Percentiles rank a stretch among this genome's conserved stretches.
Conservation (phyloP, 2,888 invertebrate species). For the Chydorus sphaericus region DNA sequence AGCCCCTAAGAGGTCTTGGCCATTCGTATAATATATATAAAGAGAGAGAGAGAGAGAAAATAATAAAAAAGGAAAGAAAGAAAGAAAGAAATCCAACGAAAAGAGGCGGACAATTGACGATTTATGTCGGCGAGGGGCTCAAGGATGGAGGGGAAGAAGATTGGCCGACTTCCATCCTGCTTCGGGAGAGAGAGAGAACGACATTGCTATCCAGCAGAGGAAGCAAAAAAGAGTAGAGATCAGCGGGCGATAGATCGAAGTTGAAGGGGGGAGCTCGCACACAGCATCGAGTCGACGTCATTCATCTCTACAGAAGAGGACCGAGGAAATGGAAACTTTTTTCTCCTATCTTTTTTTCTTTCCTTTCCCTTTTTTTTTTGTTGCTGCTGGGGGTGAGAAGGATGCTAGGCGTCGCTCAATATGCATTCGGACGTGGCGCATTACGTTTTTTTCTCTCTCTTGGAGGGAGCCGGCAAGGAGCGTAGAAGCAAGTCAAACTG, state of each 20-base stretch:
- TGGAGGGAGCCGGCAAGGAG: neutral
- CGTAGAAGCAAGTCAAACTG: neutral
- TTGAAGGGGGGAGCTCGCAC: neutral
- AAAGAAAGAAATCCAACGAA: too few species aligned
- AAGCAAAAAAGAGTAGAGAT: neutral
- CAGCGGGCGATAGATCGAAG: slow-evolving; percentile 4
- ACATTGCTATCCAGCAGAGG: neutral
- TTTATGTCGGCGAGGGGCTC: neutral
- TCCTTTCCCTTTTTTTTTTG: too few species aligned
- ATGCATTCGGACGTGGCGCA: too few species aligned
- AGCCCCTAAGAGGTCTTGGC: neutral
- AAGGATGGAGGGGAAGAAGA: too few species aligned
- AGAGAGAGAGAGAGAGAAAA: too few species aligned
- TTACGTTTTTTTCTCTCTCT: too few species aligned
- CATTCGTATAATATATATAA: neutral
- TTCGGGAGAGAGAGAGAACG: neutral
- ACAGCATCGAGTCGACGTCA: neutral
- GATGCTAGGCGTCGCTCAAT: too few species aligned
- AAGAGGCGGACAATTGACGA: slow-evolving; percentile 2
- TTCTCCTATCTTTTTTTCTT: too few species aligned
- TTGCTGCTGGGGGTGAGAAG: too few species aligned
- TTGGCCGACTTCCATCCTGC: neutral
- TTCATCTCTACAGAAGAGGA: neutral
- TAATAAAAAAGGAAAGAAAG: too few species aligned
- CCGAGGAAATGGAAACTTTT: neutral